Evolutionary conservation across 2,888 invertebrate genomes (phyloP), one percentile per base, ranked within the genome.

Genomic region (Nycteola revayana): DNA sequence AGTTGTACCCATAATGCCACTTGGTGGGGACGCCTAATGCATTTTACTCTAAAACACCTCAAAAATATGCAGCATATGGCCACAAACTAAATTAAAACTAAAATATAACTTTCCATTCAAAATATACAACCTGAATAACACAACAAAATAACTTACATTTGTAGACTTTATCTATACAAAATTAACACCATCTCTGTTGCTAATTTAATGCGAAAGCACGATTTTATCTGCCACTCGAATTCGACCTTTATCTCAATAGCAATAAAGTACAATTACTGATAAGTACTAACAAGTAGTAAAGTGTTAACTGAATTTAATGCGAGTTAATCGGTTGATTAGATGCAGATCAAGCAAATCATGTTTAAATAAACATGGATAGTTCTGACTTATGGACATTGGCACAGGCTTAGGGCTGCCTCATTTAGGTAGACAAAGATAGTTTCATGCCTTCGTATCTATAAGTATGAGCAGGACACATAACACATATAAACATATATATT

Each of bases 281-380:
- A 7, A 14, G 22, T 10, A 7, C 26, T 5, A 27, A n/a, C 1
- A 9, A 1, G 9, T 24, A 30, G 32, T 29, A 39, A 48, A 34
- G 28, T 34, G 23, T 33, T 40, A 31, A 46, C 23, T 42, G 38
- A 48, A 50, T 53, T 46, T 33, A 51, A 49, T 37, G 41, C 51
- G 20, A 46, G 45, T 48, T 56, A 59, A 53, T 58, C 49, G 53
- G 38, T 46, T 55, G 61, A 62, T 66, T 56, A 60, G 51, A 63
- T 65, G 50, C 54, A 57, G 40, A 51, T 62, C 53, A 34, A 60
- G 61, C 54, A 65, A 62, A 66, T 67, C 66, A 66, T 67, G 65
- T 62, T 60, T 51, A 44, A 59, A 66, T 61, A 61, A 58, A 64
- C 60, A 52, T 45, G 49, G 51, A 50, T 54, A 50, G 14, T 14